These are phyloP conservation scores for Lithophane leautieri DNA, from an alignment of 2,888 invertebrate genomes.

Conservation along the genomic window DNA sequence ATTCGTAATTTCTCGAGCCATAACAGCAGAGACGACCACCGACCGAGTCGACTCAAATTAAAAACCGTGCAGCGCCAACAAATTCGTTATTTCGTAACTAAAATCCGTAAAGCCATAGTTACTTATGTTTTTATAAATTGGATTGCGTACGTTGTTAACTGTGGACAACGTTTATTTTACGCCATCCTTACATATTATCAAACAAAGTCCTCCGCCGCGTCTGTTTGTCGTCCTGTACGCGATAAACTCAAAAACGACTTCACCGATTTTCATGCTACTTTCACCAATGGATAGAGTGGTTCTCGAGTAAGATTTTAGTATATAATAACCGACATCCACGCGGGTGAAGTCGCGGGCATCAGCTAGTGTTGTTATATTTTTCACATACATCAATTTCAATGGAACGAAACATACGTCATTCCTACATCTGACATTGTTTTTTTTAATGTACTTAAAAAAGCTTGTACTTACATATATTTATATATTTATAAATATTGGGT, in stretches of 20 bases:
- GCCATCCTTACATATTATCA: too few species aligned
- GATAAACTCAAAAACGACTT: too few species aligned
- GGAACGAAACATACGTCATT: not conserved
- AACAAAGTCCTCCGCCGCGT: too few species aligned
- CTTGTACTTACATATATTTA: not conserved
- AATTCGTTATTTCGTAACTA: not conserved
- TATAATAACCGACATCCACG: too few species aligned
- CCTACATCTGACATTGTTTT: not conserved
- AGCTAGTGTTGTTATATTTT: slow-evolving; percentile 5
- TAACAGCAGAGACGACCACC: not conserved
- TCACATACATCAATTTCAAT: not conserved
- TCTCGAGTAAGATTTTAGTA: too few species aligned
- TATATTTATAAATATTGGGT: not conserved
- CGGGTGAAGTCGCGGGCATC: too few species aligned
- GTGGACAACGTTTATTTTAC: not conserved
- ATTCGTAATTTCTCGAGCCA: not conserved
- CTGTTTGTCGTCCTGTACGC: too few species aligned
- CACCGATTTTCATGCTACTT: too few species aligned
- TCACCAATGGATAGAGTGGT: too few species aligned
- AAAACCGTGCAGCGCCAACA: not conserved
- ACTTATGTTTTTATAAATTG: not conserved
- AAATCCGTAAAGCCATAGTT: not conserved
- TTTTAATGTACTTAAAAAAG: not conserved
- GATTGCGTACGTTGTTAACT: not conserved
- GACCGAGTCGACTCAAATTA: too few species aligned